These are phyloP conservation scores for Epizoanthus scotinus DNA, from an alignment of 92 coral and sea anemone species.

Conservation along the genomic window DNA sequence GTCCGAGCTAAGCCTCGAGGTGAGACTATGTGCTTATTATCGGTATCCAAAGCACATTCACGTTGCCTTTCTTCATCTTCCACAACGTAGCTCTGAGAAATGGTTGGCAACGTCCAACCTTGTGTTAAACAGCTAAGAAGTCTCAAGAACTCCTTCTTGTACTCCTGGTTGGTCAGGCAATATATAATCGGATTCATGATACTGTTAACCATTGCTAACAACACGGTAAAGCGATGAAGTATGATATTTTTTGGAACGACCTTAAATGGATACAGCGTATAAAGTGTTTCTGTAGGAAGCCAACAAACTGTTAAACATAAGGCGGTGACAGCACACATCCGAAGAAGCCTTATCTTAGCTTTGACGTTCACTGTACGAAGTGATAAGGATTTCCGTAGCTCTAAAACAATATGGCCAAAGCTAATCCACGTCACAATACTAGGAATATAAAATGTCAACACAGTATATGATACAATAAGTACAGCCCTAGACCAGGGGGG, in stretches of 20 bases:
- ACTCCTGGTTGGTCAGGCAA: conserved; percentile 60
- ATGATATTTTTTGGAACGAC: conserved; percentile 25
- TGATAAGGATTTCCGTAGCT: conserved; percentile 32
- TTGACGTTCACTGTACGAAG: conserved; percentile 20
- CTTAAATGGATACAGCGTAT: conserved; percentile 47
- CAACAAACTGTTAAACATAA: conserved; percentile 63
- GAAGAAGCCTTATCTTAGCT: conserved; percentile 56
- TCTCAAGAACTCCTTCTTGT: conserved; percentile 45
- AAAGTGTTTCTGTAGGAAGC: conserved; percentile 67
- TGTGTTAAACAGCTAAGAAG: conserved; percentile 3
- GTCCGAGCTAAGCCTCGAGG: too few relatives aligned
- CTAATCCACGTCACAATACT: conserved; percentile 57
- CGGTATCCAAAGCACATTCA: neutral
- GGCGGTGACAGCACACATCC: conserved; percentile 73
- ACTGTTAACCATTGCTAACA: conserved; percentile 58
- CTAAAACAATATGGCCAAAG: conserved; percentile 52
- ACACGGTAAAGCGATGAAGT: conserved; percentile 49
- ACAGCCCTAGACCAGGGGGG: conserved; percentile 21
- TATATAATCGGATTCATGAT: conserved; percentile 64
- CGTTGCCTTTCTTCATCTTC: neutral
- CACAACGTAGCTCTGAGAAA: neutral
- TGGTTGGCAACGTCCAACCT: too few relatives aligned
- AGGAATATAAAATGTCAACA: conserved; percentile 58
- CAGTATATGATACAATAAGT: conserved; percentile 48
- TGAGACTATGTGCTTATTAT: neutral